phyloP scores from a whole-genome alignment of 92 coral and sea anemone species.

The Epizoanthus ramosus region DNA sequence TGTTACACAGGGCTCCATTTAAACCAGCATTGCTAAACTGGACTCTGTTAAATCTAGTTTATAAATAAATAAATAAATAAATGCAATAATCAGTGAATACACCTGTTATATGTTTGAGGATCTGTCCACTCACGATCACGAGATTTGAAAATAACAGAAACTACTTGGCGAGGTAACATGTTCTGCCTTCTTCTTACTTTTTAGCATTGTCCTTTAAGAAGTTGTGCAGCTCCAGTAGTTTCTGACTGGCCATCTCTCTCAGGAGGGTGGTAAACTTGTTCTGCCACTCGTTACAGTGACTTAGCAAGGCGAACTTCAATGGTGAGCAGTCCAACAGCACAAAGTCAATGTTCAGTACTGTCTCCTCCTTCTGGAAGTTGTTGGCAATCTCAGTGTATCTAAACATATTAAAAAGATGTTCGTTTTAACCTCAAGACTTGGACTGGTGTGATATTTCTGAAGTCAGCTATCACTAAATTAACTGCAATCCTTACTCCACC shows the following conservation, averaged over 20 bases:
- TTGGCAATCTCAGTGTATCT: conserved; percentile 98
- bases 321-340: conserved; percentile 97
- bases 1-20: no score
- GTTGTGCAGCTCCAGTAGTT: conserved; percentile 83
- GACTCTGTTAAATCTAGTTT: no score
- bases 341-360: conserved; percentile 95
- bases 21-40: no score
- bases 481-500: no score
- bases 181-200: conserved; percentile 58
- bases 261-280: conserved; percentile 97
- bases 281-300: conserved; percentile 99
- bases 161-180: neutral
- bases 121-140: no score
- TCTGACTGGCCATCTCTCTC: conserved; percentile 97
- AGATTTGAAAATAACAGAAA: no score
- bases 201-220: conserved; percentile 91
- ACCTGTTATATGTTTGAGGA: no score
- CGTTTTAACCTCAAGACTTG: no score
- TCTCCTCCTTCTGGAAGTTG: conserved; percentile 98
- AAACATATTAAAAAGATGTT: neutral
- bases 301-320: conserved; percentile 89
- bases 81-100: no score
- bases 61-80: no score
- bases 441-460: no score
- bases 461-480: no score